A percentile compares a stretch with the other conserved stretches of the same genome.
Evolutionary conservation across 2,888 invertebrate genomes (phyloP).

Genomic region (Athripsodes cinereus): DNA sequence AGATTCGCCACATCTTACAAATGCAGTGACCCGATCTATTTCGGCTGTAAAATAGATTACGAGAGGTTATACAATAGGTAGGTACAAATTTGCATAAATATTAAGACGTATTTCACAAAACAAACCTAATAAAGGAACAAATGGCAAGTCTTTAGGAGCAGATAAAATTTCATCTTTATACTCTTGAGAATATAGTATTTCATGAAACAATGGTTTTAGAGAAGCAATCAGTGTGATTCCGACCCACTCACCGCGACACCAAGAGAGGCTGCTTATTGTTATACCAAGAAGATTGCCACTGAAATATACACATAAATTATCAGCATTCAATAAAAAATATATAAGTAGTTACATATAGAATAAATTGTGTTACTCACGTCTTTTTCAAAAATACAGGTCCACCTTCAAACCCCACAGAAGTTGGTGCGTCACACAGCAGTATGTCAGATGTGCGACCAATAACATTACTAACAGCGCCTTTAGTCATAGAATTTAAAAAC

Average conservation of each 20-base stretch:
- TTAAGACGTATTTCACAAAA: background rate
- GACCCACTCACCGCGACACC: slow-evolving; percentile 60
- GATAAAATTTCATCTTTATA: too few species aligned
- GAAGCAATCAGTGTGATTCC: slow-evolving; percentile 55
- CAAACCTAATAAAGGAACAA: slow-evolving; percentile 6
- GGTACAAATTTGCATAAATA: background rate
- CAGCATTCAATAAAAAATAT: background rate
- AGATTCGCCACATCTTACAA: slow-evolving; percentile 51
- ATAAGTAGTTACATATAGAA: background rate
- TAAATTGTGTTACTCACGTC: slow-evolving; percentile 8
- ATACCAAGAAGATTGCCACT: slow-evolving; percentile 40
- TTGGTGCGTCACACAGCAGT: slow-evolving; percentile 53
- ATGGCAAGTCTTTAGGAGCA: background rate
- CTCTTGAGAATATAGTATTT: background rate
- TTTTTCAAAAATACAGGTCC: slow-evolving; percentile 45
- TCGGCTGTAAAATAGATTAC: background rate
- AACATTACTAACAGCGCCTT: slow-evolving; percentile 53
- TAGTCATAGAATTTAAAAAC: slow-evolving; percentile 52
- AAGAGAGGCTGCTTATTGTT: slow-evolving; percentile 53
- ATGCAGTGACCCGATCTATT: slow-evolving; percentile 37
- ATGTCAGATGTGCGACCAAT: slow-evolving; percentile 51
- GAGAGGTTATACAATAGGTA: background rate
- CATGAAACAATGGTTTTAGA: slow-evolving; percentile 34
- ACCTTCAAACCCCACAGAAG: slow-evolving; percentile 55
- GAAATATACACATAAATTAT: background rate